These are phyloP conservation scores for Anthonomus grandis DNA, from an alignment of 1,140 invertebrate genomes.

Conservation along the genomic window DNA sequence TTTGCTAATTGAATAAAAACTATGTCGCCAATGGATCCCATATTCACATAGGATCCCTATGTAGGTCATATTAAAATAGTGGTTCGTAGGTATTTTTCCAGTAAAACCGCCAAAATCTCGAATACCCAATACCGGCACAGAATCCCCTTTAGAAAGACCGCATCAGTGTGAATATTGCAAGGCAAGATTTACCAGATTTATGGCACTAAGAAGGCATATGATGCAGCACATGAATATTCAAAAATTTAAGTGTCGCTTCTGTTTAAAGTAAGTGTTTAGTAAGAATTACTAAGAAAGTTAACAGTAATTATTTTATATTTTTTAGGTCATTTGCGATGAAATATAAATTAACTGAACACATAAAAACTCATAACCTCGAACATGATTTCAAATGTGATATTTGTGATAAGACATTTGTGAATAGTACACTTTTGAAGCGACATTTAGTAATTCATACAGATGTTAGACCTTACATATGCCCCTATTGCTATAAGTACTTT, in stretches of 20 bases:
- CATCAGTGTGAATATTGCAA: constrained; percentile 31
- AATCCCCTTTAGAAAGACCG: constrained; percentile 7
- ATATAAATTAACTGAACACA: constrained; percentile 49
- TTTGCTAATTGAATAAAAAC: too few relatives aligned
- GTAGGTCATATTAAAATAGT: too few relatives aligned
- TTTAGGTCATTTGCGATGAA: constrained; percentile 34
- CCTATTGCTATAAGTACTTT: constrained; percentile 69
- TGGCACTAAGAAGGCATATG: constrained; percentile 34
- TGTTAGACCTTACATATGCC: constrained; percentile 49
- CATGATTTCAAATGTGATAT: constrained; percentile 55
- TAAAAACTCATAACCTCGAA: constrained; percentile 54
- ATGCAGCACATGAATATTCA: constrained; percentile 28
- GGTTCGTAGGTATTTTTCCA: constrained; percentile 12
- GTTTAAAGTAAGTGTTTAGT: constrained; percentile 30
- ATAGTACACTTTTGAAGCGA: constrained; percentile 50
- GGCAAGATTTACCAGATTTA: constrained; percentile 29
- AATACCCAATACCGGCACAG: constrained; percentile 3
- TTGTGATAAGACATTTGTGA: constrained; percentile 56
- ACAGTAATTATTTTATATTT: constrained; percentile 7
- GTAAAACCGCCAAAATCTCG: constrained; percentile 18
- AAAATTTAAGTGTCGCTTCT: constrained; percentile 34
- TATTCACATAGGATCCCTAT: too few relatives aligned
- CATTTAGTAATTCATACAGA: constrained; percentile 51
- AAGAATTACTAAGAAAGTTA: background rate
- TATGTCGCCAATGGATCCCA: too few relatives aligned